Evolutionary conservation across 2,113 vertebrate genomes (phyloP).

Genomic region (Panthera tigris): DNA sequence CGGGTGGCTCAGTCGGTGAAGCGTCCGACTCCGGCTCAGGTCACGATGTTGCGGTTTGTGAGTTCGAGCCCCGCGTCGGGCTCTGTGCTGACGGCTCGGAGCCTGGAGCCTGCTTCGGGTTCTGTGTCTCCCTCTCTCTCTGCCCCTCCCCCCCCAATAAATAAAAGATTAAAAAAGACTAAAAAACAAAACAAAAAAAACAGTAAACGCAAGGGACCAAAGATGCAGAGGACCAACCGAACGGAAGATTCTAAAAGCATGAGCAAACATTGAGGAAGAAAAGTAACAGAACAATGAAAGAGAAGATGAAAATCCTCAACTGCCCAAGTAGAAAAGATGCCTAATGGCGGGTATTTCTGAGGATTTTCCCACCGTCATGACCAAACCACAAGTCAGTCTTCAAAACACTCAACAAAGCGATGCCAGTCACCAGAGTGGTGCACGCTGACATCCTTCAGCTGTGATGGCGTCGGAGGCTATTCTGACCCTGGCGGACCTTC

Average conservation of each 20-base stretch:
- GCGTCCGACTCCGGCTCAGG: too few species aligned
- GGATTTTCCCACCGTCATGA: background rate
- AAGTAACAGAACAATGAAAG: background rate
- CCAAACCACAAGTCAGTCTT: background rate
- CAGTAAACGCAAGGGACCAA: background rate
- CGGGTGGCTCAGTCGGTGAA: too few species aligned
- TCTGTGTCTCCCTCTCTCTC: too few species aligned
- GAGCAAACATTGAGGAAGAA: background rate
- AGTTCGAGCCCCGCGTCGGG: too few species aligned
- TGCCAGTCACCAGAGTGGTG: background rate
- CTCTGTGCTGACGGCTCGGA: too few species aligned
- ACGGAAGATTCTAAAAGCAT: background rate
- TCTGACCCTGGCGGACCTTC: background rate
- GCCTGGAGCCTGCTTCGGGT: too few species aligned
- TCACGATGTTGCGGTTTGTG: too few species aligned
- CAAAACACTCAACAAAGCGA: background rate
- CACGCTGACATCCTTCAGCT: fast-evolving
- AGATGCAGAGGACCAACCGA: background rate
- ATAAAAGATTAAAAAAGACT: too few species aligned
- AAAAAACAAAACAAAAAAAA: background rate
- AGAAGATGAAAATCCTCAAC: background rate
- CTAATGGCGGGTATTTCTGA: background rate
- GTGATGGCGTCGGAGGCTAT: background rate
- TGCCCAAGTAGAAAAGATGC: background rate
- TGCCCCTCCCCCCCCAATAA: too few species aligned